Conservation (phyloP, 2,113 vertebrate genomes). For the Heloderma charlesbogerti region DNA sequence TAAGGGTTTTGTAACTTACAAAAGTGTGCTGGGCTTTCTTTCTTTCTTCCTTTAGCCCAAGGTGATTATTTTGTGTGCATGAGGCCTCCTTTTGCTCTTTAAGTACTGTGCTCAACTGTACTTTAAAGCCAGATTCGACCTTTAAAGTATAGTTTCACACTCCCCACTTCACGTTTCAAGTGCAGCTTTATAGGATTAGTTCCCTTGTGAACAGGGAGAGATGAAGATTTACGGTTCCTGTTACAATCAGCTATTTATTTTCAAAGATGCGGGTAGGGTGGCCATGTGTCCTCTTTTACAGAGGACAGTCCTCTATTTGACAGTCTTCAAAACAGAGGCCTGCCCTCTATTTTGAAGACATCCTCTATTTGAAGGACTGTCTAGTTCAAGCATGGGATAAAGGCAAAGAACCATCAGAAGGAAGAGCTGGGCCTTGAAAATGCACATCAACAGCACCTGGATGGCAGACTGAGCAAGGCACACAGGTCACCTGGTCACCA, state of each 20-base stretch:
- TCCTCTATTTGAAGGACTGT: too few species aligned
- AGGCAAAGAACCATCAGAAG: too few species aligned
- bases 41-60: constrained; percentile 6
- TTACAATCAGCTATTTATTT: neutral
- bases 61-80: constrained; percentile 42
- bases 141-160: constrained; percentile 40
- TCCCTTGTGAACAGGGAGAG: neutral
- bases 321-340: too few species aligned
- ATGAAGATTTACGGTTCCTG: neutral
- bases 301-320: too few species aligned
- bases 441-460: too few species aligned
- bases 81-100: constrained; percentile 2
- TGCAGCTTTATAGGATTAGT: neutral
- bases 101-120: constrained; percentile 40
- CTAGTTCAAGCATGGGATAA: too few species aligned
- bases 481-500: too few species aligned
- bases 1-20: constrained; percentile 55
- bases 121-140: constrained; percentile 27
- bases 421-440: too few species aligned
- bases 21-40: constrained; percentile 3
- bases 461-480: too few species aligned
- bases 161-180: neutral
- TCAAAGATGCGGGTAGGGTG: neutral
- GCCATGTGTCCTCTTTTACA: too few species aligned
- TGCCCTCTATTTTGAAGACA: too few species aligned